phyloP scores from a whole-genome alignment of 2,797 vertebrate species.

The Pachyuromys duprasi region DNA sequence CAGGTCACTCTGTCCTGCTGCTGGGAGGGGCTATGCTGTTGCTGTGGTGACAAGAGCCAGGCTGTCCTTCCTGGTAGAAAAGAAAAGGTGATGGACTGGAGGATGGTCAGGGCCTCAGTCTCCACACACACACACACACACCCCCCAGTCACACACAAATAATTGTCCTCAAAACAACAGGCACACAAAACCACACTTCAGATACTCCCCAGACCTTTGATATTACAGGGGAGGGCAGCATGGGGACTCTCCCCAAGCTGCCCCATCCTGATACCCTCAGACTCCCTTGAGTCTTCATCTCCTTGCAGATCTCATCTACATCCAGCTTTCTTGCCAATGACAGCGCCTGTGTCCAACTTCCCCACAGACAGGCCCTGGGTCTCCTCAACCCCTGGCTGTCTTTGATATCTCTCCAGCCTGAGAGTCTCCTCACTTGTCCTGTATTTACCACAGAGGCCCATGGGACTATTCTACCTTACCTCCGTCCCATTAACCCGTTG shows the following conservation, averaged over 20 bases:
- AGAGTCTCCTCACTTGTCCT: not conserved
- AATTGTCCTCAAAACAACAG: not conserved
- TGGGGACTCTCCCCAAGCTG: not conserved
- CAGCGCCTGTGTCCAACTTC: not conserved
- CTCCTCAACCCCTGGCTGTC: not conserved
- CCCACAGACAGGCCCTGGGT: not conserved
- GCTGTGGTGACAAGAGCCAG: slow-evolving; percentile 1
- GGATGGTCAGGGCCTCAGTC: not conserved
- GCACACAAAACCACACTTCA: not conserved
- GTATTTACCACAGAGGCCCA: not conserved
- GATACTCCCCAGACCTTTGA: too few relatives aligned
- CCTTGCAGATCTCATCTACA: not conserved
- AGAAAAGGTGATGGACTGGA: not conserved
- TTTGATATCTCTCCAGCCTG: not conserved
- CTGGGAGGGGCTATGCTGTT: not conserved
- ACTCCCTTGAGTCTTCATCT: not conserved
- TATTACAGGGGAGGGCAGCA: fast-evolving
- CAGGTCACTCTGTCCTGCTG: not conserved
- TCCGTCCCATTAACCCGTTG: not conserved
- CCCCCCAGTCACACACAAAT: not conserved
- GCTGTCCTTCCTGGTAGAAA: not conserved
- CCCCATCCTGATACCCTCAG: not conserved
- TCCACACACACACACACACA: not conserved
- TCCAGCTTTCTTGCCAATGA: too few relatives aligned
- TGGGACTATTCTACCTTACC: not conserved